These are phyloP conservation scores for Bolinopsis microptera DNA, from an alignment of 37 sponge, comb jelly and placozoan species.

Conservation along the genomic window DNA sequence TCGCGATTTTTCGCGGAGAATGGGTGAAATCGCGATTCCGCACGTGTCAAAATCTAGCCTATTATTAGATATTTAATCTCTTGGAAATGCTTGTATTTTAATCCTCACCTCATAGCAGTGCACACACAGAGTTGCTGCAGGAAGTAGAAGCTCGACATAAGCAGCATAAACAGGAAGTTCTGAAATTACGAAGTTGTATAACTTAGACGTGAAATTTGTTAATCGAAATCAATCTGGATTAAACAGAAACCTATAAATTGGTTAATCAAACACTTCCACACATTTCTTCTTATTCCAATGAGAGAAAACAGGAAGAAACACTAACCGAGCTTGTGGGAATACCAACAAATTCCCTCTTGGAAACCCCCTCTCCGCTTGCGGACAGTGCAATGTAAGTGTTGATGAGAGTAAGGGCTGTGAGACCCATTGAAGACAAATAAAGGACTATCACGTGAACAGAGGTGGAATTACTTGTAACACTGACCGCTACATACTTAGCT, in stretches of 20 bases:
- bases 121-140: constrained; percentile 28
- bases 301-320: too few species aligned
- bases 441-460: not conserved
- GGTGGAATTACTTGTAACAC: not conserved
- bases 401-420: not conserved
- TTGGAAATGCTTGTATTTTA: too few species aligned
- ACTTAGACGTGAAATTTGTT: not conserved
- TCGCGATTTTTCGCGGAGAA: too few species aligned
- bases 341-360: not conserved
- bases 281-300: too few species aligned
- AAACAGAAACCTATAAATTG: too few species aligned
- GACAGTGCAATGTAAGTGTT: not conserved
- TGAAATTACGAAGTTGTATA: too few species aligned
- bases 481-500: constrained; percentile 45
- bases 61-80: too few species aligned
- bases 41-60: too few species aligned
- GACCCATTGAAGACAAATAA: constrained; percentile 8
- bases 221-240: not conserved
- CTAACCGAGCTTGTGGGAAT: too few species aligned
- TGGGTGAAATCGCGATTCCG: too few species aligned
- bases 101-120: constrained; percentile 14
- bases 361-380: not conserved
- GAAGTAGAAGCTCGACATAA: constrained; percentile 21
- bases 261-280: too few species aligned
- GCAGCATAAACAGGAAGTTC: not conserved